These are phyloP conservation scores for Xenopus tropicalis DNA, from an alignment of 2,113 vertebrate species.

Conservation along the genomic window DNA sequence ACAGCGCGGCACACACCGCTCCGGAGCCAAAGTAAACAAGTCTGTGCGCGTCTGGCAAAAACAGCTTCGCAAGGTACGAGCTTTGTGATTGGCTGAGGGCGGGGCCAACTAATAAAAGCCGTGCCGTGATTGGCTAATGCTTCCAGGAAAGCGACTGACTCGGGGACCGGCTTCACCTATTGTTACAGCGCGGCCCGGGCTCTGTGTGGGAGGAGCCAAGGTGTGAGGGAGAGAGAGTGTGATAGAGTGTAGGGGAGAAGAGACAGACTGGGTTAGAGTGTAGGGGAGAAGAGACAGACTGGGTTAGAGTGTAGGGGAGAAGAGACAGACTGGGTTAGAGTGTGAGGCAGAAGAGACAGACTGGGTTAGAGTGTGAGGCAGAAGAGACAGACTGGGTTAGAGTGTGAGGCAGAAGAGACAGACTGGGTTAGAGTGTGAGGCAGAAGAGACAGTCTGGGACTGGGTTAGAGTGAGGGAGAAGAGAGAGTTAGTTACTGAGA, in stretches of 20 bases:
- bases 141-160: neutral
- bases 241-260: neutral
- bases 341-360: neutral
- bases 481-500: neutral
- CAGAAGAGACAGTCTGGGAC: neutral
- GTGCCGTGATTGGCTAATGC: neutral
- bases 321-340: neutral
- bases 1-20: too few species aligned
- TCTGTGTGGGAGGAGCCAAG: neutral
- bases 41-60: too few species aligned
- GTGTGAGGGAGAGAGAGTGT: neutral
- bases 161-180: conserved; percentile 18
- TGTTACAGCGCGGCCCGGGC: conserved; percentile 1
- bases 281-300: neutral
- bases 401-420: neutral
- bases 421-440: neutral
- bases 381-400: neutral
- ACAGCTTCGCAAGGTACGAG: neutral
- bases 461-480: neutral
- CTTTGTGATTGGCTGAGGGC: neutral
- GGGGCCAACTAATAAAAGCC: neutral
- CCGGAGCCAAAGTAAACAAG: too few species aligned
- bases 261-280: neutral
- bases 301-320: neutral
- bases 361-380: neutral